These are phyloP conservation scores for Ammospiza nelsoni DNA, from an alignment of 2,113 vertebrate species.

Conservation along the genomic window DNA sequence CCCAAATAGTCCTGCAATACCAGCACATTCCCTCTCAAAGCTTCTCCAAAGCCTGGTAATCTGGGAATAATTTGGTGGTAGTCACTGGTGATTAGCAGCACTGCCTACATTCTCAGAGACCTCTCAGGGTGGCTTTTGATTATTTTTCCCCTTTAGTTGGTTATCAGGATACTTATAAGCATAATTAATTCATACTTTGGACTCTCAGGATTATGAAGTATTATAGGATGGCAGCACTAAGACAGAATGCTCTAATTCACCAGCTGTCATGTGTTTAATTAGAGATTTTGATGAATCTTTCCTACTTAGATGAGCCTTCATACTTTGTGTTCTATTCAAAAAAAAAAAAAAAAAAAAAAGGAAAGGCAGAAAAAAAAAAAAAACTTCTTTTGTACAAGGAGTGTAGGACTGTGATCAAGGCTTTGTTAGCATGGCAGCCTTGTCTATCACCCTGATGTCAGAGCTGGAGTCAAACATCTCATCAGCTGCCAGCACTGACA, in stretches of 20 bases:
- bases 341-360: not conserved
- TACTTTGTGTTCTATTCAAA: not conserved
- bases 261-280: slow-evolving; percentile 82
- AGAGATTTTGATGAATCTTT: slow-evolving; percentile 77
- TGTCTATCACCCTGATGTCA: not conserved
- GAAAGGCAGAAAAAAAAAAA: no score
- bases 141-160: not conserved
- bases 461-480: not conserved
- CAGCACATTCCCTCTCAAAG: not conserved
- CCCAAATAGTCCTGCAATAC: not conserved
- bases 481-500: not conserved
- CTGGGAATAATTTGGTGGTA: not conserved
- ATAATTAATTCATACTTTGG: slow-evolving; percentile 80
- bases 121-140: slow-evolving; percentile 33
- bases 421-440: not conserved
- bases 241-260: slow-evolving; percentile 80
- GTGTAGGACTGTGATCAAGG: not conserved
- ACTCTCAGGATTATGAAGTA: slow-evolving; percentile 78
- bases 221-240: slow-evolving; percentile 73
- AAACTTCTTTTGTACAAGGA: not conserved
- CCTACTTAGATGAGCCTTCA: slow-evolving; percentile 58
- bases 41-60: not conserved
- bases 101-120: slow-evolving; percentile 8
- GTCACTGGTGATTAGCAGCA: not conserved
- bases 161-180: slow-evolving; percentile 66